phyloP scores from a whole-genome alignment of 2,113 vertebrate genomes.

The Cryptomyrus ogoouensis region DNA sequence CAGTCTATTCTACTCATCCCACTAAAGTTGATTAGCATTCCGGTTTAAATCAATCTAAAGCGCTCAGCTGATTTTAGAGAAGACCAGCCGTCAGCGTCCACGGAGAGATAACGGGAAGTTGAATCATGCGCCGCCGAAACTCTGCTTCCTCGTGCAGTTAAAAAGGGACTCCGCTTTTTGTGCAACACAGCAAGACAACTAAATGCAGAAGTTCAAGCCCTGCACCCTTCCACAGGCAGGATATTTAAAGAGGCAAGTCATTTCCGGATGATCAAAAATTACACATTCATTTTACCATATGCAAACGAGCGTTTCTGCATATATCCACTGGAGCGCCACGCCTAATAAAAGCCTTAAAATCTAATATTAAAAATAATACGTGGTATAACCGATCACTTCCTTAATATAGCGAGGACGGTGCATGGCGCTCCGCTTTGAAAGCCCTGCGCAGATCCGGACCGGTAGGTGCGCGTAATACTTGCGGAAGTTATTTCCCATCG shows the following conservation, averaged over 20 bases:
- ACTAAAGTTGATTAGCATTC: not conserved
- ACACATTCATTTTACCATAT: not conserved
- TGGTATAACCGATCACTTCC: not conserved
- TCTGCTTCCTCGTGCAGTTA: not conserved
- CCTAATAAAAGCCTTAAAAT: not conserved
- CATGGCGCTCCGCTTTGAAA: not conserved
- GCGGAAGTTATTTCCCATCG: not conserved
- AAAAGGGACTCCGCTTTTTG: not conserved
- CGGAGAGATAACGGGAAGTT: not conserved
- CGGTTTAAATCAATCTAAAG: not conserved
- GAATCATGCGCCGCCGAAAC: not conserved
- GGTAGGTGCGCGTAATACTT: not conserved
- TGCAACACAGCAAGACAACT: not conserved
- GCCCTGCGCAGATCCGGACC: not conserved
- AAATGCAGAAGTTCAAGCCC: slow-evolving; percentile 2
- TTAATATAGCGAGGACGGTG: not conserved
- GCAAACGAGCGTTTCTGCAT: not conserved
- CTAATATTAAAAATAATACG: not conserved
- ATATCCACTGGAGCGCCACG: not conserved
- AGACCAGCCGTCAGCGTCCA: not conserved
- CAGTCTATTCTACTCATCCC: not conserved
- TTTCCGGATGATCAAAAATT: not conserved
- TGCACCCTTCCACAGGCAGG: not conserved
- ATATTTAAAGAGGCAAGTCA: not conserved
- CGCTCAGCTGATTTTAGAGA: not conserved